phyloP scores from a whole-genome alignment of 2,888 invertebrate genomes.

The Limenitis arthemis region DNA sequence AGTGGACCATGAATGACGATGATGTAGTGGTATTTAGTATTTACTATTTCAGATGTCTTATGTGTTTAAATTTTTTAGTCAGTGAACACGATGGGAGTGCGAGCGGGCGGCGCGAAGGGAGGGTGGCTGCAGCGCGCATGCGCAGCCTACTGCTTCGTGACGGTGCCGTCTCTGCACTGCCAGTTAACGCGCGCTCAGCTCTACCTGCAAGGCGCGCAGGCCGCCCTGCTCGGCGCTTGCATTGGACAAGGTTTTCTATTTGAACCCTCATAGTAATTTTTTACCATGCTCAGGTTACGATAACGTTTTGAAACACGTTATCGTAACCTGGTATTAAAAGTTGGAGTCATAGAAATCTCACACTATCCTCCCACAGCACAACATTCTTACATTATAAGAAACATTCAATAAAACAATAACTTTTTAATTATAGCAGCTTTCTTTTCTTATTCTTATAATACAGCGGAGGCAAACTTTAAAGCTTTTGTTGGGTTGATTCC shows the following conservation, averaged over 20 bases:
- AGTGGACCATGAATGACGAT: no score
- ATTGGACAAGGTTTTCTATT: slow-evolving; percentile 82
- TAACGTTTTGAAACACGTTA: no score
- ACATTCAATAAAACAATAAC: background rate
- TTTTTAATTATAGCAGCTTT: background rate
- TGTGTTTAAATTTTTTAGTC: slow-evolving; percentile 4
- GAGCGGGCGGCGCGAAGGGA: slow-evolving; percentile 67
- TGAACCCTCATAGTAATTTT: background rate
- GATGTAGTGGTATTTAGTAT: no score
- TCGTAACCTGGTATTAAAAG: no score
- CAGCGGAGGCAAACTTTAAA: slow-evolving; percentile 95
- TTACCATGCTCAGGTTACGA: no score
- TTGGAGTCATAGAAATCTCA: no score
- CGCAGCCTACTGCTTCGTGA: slow-evolving; percentile 95
- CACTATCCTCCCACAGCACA: no score
- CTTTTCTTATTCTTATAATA: slow-evolving; percentile 18
- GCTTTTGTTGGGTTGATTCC: slow-evolving; percentile 86
- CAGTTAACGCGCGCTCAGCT: slow-evolving; percentile 85
- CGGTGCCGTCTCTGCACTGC: slow-evolving; percentile 93
- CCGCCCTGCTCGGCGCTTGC: slow-evolving; percentile 90
- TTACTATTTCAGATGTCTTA: background rate
- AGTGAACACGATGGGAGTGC: slow-evolving; percentile 61
- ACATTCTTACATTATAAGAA: no score
- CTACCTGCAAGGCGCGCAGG: slow-evolving; percentile 90
- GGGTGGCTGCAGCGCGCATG: slow-evolving; percentile 93